Base-by-base conservation (phyloP, 2,113 vertebrate species). In the Electrona antarctica region DNA sequence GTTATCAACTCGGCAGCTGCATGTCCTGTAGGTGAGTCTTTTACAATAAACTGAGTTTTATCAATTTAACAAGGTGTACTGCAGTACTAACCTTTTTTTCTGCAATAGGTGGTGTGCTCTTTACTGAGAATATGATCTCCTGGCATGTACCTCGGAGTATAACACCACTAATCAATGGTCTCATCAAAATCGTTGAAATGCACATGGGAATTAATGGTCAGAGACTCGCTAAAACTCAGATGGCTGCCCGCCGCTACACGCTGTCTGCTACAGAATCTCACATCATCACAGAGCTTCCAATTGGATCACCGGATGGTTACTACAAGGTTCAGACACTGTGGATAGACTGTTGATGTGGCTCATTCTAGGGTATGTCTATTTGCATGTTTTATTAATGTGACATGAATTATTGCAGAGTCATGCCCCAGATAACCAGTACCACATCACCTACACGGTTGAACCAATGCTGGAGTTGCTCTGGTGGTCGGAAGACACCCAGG, bases 111-210 rank as follows among this genome's bases (percentile, higher is more conserved):
- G 94, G 92, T 0, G 74, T 94, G 29, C 71, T 90, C 15, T 93
- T 93, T 6, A 28, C 45, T 0, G 80, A 91, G 1, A 68, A 91
- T 2, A 59, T 76, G 0, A 95, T 95, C 78, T 91, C 63, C 5
- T 96, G 95, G 96, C 91, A 87, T 14, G 54, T 96, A 8, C 95
- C 94, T 57, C 94, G 90, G 45, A 85, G 85, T 3, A 45, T 94
- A 50, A 89, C 85, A 0, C 89, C 83, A 0, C 76, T 94, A 33
- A 6, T 87, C 3, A 82, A 84, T 0, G 47, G 77, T 0, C 13
- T 3, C 1, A 69, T 91, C 52, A 90, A 86, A 73, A 87, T 92
- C 11, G 29, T 89, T 0, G 86, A 92, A 14, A 64, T 92, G 68
- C 78, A 93, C 79, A 90, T 92, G 90, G 94, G 95, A 1, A 82